Base-by-base conservation (phyloP, 2,888 invertebrate species). In the Camponotus fellah region DNA sequence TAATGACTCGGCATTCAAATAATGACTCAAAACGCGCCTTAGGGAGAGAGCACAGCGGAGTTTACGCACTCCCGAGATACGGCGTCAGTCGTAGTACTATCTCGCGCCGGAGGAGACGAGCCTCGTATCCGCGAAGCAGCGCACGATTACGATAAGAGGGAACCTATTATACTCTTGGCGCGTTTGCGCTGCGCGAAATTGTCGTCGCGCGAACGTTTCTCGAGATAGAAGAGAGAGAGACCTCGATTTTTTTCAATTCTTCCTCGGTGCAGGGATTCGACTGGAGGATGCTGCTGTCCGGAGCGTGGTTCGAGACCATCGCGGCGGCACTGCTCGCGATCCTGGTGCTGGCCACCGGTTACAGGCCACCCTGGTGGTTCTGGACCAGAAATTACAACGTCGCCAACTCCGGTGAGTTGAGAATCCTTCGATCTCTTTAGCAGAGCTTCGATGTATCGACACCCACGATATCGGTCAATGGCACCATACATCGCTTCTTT, bases 311-410 rank as follows among this genome's bases (percentile, higher is more conserved):
- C 90, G 94, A 94, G 88, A 88, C 91, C 12, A 90, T 94, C 74
- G 92, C 92, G 43, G 92, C 92, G 32, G 88, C 92, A 74, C 88
- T 94, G 37, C 88, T 94, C 85, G 89, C 93, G 37, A 84, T 93
- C 83, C 81, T 94, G 71, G 87, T 94, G 43, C 86, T 94, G 72
- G 93, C 92, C 32, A 93, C 93, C 26, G 92, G 93, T 62, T 93
- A 92, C 79, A 92, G 94, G 68, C 93, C 94, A 9, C 92, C 93
- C 40, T 94, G 93, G 93, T 92, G 93, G 92, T 93, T 94, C 85
- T 93, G 92, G 91, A 87, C 83, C 77, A 90, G 91, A 84, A 90
- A 77, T 40, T 88, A 90, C 21, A 87, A 90, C 60, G 90, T 91
- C 75, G 90, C 91, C 75, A 69, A 83, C 37, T 90, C 79, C 58